phyloP scores from a whole-genome alignment of 2,113 vertebrate genomes.

The Laticauda laticaudata region DNA sequence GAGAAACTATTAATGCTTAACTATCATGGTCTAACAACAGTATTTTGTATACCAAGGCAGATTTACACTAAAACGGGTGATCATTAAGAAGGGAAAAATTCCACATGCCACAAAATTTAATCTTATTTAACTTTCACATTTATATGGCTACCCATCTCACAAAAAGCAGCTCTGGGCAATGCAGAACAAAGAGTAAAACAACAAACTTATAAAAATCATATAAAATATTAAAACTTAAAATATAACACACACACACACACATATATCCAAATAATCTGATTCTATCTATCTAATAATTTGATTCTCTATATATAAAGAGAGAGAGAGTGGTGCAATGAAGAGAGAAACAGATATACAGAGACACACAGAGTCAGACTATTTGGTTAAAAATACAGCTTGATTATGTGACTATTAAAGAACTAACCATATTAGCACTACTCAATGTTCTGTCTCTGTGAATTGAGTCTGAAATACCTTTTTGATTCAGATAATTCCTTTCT shows the following conservation, averaged over 20 bases:
- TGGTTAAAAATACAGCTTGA: neutral
- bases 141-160: neutral
- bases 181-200: neutral
- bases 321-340: too few relatives aligned
- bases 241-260: neutral
- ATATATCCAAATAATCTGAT: too few relatives aligned
- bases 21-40: conserved; percentile 14
- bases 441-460: neutral
- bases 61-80: neutral
- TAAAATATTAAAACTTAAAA: neutral
- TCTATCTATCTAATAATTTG: too few relatives aligned
- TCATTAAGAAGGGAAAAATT: neutral
- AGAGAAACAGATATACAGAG: too few relatives aligned
- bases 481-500: neutral
- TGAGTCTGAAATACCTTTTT: neutral
- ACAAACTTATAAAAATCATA: neutral
- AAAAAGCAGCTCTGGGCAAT: neutral
- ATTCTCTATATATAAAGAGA: too few relatives aligned
- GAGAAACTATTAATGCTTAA: conserved; percentile 19
- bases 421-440: neutral
- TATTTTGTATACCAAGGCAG: neutral
- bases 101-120: neutral
- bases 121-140: neutral
- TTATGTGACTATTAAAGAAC: neutral
- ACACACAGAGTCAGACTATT: neutral